A percentile compares a stretch with the other conserved stretches of the same genome.
Conservation (phyloP, 1,140 invertebrate species). For the Drosophila nasuta region DNA sequence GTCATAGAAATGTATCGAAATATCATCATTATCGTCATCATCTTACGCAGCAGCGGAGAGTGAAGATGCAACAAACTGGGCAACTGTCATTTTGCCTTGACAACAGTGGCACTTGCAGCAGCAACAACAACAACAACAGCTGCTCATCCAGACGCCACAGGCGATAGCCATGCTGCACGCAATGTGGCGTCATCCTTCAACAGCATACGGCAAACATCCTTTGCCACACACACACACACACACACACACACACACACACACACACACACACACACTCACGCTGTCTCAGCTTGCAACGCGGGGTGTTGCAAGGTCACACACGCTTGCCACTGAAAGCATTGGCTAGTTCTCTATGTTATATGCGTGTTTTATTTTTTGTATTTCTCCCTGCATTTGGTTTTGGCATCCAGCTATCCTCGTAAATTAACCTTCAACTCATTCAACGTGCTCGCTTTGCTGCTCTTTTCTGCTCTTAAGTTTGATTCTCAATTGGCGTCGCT, state of each 20-base stretch:
- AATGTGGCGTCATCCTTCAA: conserved; percentile 31
- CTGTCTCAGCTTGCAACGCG: conserved; percentile 7
- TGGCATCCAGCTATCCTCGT: not conserved
- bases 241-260: not conserved
- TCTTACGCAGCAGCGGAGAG: too few relatives aligned
- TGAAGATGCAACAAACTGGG: conserved; percentile 1
- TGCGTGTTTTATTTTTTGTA: conserved; percentile 1
- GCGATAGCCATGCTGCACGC: conserved; percentile 21
- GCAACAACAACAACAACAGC: conserved; percentile 1
- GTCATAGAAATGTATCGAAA: not conserved
- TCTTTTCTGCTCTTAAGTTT: too few relatives aligned
- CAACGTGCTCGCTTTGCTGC: too few relatives aligned
- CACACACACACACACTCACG: not conserved
- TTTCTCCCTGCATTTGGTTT: conserved; percentile 3
- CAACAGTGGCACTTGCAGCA: not conserved
- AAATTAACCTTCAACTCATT: too few relatives aligned
- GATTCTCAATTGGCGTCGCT: too few relatives aligned
- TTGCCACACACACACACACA: too few relatives aligned
- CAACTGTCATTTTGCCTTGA: conserved; percentile 29
- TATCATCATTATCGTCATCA: not conserved
- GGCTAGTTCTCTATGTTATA: too few relatives aligned
- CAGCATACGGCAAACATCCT: conserved; percentile 1
- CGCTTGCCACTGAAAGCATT: not conserved
- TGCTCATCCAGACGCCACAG: conserved; percentile 14
- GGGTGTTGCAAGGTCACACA: not conserved